Evolutionary conservation across 2,113 vertebrate genomes (phyloP).

Genomic region (Anoplopoma fimbria): DNA sequence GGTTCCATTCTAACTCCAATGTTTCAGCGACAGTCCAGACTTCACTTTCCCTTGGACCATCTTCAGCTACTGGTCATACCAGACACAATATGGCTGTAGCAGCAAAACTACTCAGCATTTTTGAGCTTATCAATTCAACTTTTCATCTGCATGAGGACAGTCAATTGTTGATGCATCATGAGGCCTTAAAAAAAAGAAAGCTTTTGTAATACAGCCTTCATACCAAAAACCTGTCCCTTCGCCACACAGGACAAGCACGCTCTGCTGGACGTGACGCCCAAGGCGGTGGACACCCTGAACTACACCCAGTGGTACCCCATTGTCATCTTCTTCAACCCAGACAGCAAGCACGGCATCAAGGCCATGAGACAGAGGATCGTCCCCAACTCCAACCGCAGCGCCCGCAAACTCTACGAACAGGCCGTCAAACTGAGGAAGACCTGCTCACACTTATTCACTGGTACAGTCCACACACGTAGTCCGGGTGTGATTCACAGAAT

Average conservation of each 20-base stretch:
- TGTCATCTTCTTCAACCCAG: constrained; percentile 93
- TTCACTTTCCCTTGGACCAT: no score
- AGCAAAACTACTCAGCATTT: no score
- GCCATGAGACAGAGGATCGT: constrained; percentile 89
- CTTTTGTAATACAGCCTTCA: no score
- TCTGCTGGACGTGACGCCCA: constrained; percentile 92
- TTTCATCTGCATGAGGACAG: not conserved
- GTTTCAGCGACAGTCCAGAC: no score
- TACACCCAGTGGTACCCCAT: constrained; percentile 98
- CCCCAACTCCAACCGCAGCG: constrained; percentile 91
- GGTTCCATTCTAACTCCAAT: no score
- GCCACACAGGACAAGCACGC: constrained; percentile 89
- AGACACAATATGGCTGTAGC: no score
- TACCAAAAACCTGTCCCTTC: not conserved
- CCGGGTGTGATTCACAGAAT: not conserved
- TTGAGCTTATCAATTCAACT: no score
- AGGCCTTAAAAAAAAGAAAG: no score
- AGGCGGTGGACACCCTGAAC: constrained; percentile 94
- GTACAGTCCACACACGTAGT: constrained; percentile 59
- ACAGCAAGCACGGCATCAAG: constrained; percentile 93
- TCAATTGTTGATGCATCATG: not conserved
- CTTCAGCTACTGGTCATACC: no score
- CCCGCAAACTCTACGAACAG: constrained; percentile 92
- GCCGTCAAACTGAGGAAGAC: constrained; percentile 92
- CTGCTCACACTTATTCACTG: constrained; percentile 91